A percentile compares a stretch with the other conserved stretches of the same genome.
Conservation (phyloP, 2,797 vertebrate genomes). For the Cottoperca gobio region DNA sequence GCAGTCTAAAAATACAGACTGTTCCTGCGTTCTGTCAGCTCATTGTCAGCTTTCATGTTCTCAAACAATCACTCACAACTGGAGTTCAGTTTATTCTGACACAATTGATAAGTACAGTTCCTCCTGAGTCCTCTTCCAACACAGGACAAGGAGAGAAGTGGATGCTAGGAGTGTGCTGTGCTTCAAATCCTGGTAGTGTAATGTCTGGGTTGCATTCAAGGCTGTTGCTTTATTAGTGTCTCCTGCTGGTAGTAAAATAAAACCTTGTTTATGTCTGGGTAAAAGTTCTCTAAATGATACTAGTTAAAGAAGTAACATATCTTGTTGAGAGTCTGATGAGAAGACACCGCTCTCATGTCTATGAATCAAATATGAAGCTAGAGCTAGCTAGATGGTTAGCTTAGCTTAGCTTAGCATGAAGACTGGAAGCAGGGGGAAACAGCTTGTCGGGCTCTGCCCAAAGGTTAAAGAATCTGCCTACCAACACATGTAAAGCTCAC, state of each 20-base stretch:
- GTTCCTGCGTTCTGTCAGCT: not conserved
- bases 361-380: not conserved
- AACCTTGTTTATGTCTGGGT: not conserved
- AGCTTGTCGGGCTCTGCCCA: not conserved
- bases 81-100: slow-evolving; percentile 17
- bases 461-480: not conserved
- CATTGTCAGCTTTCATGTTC: slow-evolving; percentile 18
- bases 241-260: not conserved
- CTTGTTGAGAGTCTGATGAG: not conserved
- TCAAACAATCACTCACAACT: slow-evolving; percentile 22
- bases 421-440: not conserved
- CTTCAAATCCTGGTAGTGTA: not conserved
- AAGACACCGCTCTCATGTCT: not conserved
- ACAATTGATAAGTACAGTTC: slow-evolving; percentile 18
- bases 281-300: not conserved
- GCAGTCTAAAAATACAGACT: slow-evolving; percentile 7
- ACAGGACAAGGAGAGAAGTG: not conserved
- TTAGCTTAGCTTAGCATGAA: not conserved
- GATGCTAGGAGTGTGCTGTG: too few relatives aligned
- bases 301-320: not conserved
- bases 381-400: too few relatives aligned
- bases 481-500: not conserved
- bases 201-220: not conserved
- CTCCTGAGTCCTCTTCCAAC: slow-evolving; percentile 1
- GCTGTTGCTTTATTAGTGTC: not conserved